A percentile compares a stretch with the other conserved stretches of the same genome.
Conservation (phyloP, 2,888 invertebrate species). For the Apamea monoglypha region DNA sequence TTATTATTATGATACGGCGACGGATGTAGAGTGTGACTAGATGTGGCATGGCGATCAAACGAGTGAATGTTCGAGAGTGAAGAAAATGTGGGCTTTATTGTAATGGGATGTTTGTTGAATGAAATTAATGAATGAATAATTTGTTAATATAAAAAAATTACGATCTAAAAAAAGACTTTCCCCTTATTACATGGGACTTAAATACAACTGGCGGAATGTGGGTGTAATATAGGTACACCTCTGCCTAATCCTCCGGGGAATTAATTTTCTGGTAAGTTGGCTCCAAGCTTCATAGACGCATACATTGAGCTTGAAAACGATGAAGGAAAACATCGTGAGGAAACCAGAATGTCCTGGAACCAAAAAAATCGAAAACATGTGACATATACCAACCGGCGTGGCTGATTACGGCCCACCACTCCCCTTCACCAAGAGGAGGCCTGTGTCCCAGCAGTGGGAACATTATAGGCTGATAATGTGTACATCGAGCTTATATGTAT, state of each 20-base stretch:
- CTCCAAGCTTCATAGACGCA: background rate
- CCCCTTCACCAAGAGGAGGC: background rate
- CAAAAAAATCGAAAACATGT: background rate
- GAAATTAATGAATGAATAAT: background rate
- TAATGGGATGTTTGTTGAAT: constrained; percentile 13
- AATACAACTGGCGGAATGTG: background rate
- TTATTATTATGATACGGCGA: constrained; percentile 73
- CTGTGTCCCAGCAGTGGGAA: too few species aligned
- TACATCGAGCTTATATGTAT: background rate
- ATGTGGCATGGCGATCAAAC: constrained; percentile 68
- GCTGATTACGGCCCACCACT: too few species aligned
- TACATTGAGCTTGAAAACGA: background rate
- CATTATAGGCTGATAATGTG: background rate
- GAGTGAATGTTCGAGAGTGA: constrained; percentile 33
- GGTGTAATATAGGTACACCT: background rate
- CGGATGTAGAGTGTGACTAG: constrained; percentile 74
- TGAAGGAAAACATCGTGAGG: background rate
- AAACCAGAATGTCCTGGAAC: background rate
- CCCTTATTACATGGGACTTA: background rate
- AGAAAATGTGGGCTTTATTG: constrained; percentile 30
- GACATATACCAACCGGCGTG: background rate
- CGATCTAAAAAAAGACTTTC: background rate
- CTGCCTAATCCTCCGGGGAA: background rate
- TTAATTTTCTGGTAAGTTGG: background rate
- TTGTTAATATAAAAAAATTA: background rate